phyloP scores from a whole-genome alignment of 2,797 vertebrate species.

The Podarcis siculus region DNA sequence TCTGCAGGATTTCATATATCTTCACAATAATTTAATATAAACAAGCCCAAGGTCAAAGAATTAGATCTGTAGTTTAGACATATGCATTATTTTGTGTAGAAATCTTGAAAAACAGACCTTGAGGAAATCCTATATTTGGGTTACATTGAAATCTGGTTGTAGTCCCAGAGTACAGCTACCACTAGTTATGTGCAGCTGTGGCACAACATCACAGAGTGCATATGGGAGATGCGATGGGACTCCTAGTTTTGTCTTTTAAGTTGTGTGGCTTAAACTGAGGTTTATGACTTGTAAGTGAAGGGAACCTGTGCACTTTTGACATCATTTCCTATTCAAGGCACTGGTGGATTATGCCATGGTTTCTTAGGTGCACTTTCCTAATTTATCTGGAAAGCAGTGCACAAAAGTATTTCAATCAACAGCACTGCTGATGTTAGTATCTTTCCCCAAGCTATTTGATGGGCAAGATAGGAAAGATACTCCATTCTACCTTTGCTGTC shows the following conservation, averaged over 20 bases:
- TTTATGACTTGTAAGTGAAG: neutral
- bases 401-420: neutral
- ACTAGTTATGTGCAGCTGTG: neutral
- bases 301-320: neutral
- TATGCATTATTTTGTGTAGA: neutral
- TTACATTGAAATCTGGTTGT: constrained; percentile 1
- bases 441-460: neutral
- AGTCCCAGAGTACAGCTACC: neutral
- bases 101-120: constrained; percentile 43
- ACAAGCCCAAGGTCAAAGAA: constrained; percentile 56
- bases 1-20: constrained; percentile 65
- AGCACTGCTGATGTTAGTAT: neutral
- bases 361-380: neutral
- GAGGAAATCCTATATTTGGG: constrained; percentile 45
- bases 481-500: neutral
- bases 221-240: neutral
- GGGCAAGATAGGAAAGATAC: neutral
- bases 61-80: neutral
- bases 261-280: neutral
- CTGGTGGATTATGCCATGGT: neutral
- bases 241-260: neutral
- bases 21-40: constrained; percentile 54
- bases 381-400: neutral
- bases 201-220: no score
- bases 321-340: neutral